Base-by-base conservation (phyloP, 2,797 vertebrate species). In the Neoniphon sammara region DNA sequence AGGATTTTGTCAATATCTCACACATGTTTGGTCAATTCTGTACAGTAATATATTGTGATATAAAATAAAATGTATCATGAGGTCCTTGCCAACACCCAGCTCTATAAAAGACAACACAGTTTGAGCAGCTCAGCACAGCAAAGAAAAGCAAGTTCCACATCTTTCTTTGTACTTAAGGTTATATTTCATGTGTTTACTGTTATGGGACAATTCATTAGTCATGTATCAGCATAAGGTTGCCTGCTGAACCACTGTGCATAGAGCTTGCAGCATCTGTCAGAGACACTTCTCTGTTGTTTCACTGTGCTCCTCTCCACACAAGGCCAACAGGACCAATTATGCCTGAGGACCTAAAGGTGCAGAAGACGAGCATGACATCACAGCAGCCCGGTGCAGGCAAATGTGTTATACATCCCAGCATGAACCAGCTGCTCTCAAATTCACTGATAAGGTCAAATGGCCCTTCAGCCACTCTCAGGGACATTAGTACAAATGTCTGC, bases 271-370 rank as follows among this genome's bases (percentile, higher is more conserved):
- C 67, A 73, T 77, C 61, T 10, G 71, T 78, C 68, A 58, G 53
- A 31, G 64, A 56, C 72, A 65, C 76, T 78, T 66, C 61, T 53
- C 27, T 52, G 73, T 56, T 34, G 58, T 73, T 70, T 81, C 53
- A 63, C 55, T 61, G 65, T 83, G 70, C 70, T 70, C 47, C 66
- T 82, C 70, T 72, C 27, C 42, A 57, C 69, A 74, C 56, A 36
- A 85, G 70, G 72, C 73, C 75, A 81, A 52, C 69, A 64, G 71
- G 77, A 64, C 61, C 71, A 82, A 87, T 92, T 85, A 88, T 49
- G 76, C 80, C 75, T 46, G 75, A 86, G 81, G 80, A 75, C 65
- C 55, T 73, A 67, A 70, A 77, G 76, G 78, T 78, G 47, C 64
- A 75, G 61, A 56, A 55, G 57, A 69, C 75, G 5, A 58, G 53